Evolutionary conservation across 1,140 invertebrate species (phyloP), one percentile per base, ranked within the genome.

Genomic region (Danaus plexippus): DNA sequence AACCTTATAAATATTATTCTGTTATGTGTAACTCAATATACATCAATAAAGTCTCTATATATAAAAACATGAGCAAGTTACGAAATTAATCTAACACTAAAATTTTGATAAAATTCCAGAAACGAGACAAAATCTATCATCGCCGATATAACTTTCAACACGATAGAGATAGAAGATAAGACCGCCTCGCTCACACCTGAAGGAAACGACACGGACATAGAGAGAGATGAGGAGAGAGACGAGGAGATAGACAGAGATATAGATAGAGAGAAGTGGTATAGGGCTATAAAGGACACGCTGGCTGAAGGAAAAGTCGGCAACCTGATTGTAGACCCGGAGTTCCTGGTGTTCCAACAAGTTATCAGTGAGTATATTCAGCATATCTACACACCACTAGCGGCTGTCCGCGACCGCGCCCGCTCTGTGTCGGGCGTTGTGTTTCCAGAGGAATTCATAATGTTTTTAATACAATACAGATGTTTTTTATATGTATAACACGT

Each of bases 281-380:
- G 87, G 11, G 89, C 89, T 0, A 79, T 97, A 5, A 87, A 90
- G 64, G 91, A 94, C 52, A 92, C 92, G 8, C 86, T 97, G 10
- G 80, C 88, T 6, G 89, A 77, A 2, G 95, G 95, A 12, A 90
- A 87, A 68, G 91, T 96, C 11, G 95, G 95, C 0, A 91, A 91
- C 32, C 80, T 97, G 1, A 91, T 89, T 9, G 90, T 97, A 0
- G 95, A 97, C 85, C 93, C 93, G 0, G 89, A 91, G 55, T 94
- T 92, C 75, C 81, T 94, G 48, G 88, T 92, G 12, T 90, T 95
- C 66, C 89, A 92, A 72, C 89, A 92, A 3, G 88, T 89, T 52
- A 88, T 88, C 66, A 83, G 91, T 92, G 70, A 89, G 90, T 88
- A 52, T 50, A 11, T 15, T 12, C 18, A 5, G 7, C n/a, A 13